phyloP scores from a whole-genome alignment of 1,140 invertebrate species.

The Diprion similis region DNA sequence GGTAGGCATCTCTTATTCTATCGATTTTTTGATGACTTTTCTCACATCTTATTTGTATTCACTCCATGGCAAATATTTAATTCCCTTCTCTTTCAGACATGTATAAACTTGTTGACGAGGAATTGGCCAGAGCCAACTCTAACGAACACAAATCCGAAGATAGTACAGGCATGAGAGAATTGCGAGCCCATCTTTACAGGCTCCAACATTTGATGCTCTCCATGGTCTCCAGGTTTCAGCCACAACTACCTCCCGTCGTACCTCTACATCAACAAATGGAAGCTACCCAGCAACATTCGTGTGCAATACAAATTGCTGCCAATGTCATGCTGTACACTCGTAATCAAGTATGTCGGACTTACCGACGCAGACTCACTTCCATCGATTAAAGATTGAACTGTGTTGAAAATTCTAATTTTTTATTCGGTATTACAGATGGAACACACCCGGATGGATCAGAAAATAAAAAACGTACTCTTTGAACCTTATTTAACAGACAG shows the following conservation, averaged over 20 bases:
- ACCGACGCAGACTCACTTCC: not conserved
- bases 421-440: slow-evolving; percentile 44
- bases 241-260: slow-evolving; percentile 33
- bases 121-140: slow-evolving; percentile 40
- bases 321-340: slow-evolving; percentile 75
- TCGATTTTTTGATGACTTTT: not conserved
- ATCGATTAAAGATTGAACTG: slow-evolving; percentile 1
- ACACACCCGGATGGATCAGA: slow-evolving; percentile 57
- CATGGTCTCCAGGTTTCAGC: slow-evolving; percentile 72
- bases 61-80: slow-evolving; percentile 12
- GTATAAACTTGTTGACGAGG: slow-evolving; percentile 57
- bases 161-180: slow-evolving; percentile 61
- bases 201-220: slow-evolving; percentile 75
- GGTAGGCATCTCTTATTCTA: slow-evolving; percentile 49
- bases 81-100: slow-evolving; percentile 45
- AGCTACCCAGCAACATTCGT: slow-evolving; percentile 44
- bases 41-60: slow-evolving; percentile 19
- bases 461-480: slow-evolving; percentile 54
- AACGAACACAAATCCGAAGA: slow-evolving; percentile 47
- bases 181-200: slow-evolving; percentile 66
- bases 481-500: slow-evolving; percentile 50
- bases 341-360: slow-evolving; percentile 45
- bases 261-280: slow-evolving; percentile 34
- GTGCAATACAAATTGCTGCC: slow-evolving; percentile 66
- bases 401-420: not conserved